Evolutionary conservation across 2,113 vertebrate genomes (phyloP), one percentile per base, ranked within the genome.

Genomic region (Myotis brandtii): DNA sequence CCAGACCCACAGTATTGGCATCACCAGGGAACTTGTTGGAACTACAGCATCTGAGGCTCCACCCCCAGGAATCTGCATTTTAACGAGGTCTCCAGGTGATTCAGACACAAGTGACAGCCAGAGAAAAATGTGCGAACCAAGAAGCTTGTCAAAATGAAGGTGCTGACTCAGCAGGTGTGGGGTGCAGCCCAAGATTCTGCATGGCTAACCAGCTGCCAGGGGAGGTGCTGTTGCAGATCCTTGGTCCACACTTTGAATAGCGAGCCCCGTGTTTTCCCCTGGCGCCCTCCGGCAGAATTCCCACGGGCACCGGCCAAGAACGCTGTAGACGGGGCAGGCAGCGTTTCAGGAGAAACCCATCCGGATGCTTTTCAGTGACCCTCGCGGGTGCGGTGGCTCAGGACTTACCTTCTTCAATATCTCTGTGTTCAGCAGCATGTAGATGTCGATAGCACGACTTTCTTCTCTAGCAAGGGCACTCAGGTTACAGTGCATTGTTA

Each of bases 341-440:
- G 81, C 37, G 40, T 9, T 3, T 82, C 66, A 70, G 11, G 10
- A 88, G 59, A 93, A 86, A 69, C 40, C 25, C 32, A 37, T 30
- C 54, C 69, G 23, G 34, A 48, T 23, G 34, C 27, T 85, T 67
- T 69, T 25, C 50, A 9, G 27, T 2, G 27, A 20, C 59, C 30
- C 20, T n/a, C 1, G 0, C 7, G n/a, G 25, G 37, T 11, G 5
- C 21, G 9, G 32, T 7, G 75, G 25, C 46, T 27, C 5, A 2
- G 46, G 48, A 72, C 95, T 12, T 97, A 99, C 99, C 99, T 98
- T 99, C 92, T 99, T 99, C 66, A 99, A 91, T 94, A 99, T 99
- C 98, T 99, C 99, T 0, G 99, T 99, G 98, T 99, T 99, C 92
- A 99, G 98, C 40, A 99, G 98, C 86, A 99, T 98, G 96, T 98